Evolutionary conservation across 2,113 vertebrate genomes (phyloP).

Genomic region (Engystomops pustulosus): DNA sequence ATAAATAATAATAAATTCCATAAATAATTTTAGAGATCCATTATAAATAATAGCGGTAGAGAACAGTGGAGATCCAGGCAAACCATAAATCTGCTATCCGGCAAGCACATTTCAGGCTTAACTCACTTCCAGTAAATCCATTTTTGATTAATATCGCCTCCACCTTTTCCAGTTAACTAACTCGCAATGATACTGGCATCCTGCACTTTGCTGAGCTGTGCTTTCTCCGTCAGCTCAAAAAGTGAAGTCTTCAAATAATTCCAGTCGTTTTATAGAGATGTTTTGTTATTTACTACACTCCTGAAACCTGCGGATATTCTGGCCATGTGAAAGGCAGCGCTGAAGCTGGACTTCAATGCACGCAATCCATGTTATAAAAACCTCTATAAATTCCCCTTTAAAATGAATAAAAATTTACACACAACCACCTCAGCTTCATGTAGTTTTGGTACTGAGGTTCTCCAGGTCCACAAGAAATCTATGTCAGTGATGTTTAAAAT

Average conservation of each 20-base stretch:
- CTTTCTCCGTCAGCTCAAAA: conserved; percentile 1
- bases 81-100: conserved; percentile 32
- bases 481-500: neutral
- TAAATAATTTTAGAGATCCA: conserved; percentile 35
- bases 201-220: neutral
- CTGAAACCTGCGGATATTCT: neutral
- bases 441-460: too few species aligned
- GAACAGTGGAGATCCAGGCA: neutral
- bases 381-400: neutral
- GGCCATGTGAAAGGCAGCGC: neutral
- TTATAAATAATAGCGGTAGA: conserved; percentile 24
- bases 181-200: conserved; percentile 25
- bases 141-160: conserved; percentile 52
- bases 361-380: neutral
- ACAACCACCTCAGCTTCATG: neutral
- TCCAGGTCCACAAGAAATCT: neutral
- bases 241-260: neutral
- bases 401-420: neutral
- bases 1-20: conserved; percentile 35
- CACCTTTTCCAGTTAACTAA: conserved; percentile 47
- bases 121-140: conserved; percentile 50
- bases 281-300: neutral
- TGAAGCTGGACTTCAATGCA: neutral
- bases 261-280: neutral
- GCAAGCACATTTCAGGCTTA: conserved; percentile 51